Evolutionary conservation across 2,888 invertebrate species (phyloP), one percentile per base, ranked within the genome.

Genomic region (Pterostichus niger): DNA sequence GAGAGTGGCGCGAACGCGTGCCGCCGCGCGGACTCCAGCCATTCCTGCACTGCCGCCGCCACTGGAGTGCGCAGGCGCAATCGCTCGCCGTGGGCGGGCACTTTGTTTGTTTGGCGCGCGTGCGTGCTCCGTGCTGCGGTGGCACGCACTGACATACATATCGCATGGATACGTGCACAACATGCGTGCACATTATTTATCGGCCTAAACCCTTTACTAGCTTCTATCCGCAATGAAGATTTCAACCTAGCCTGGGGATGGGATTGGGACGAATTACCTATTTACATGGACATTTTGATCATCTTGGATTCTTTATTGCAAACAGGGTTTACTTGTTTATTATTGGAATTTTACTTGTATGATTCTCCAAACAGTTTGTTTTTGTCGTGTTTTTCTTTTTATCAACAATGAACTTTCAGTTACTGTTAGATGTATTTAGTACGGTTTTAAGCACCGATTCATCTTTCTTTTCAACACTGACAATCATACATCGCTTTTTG

Each of bases 371-470:
- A 73, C 44, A 44, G 64, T 35, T 33, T 59, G 6, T 35, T 33
- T 24, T 75, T 52, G 5, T 52, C 33, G 46, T 71, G 44, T 75
- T 75, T 3, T 75, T 75, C 61, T 56, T 56, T 56, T 9, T n/a
- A 6, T 17, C 71, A 71, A 46, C 15, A 17, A 73, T 46, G 44
- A 10, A 44, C 2, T 75, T 75, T 75, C 7, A n/a, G 52, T 75
- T n/a, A 75, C 52, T 75, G 75, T 75, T 75, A 75, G 49, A 75
- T 75, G 75, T 75, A 75, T 75, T 75, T 75, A 52, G 31, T 75
- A 75, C 75, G 2, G 52, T 75, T 75, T 75, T 17, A 46, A 46
- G 17, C 75, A 52, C 13, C n/a, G 49, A 11, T 31, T 71, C 71
- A 71, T 44, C 13, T 75, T 75, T 52, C 33, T 13, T 75, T 71